Evolutionary conservation across 92 coral and sea anemone genomes (phyloP), one percentile per base, ranked within the genome.

Genomic region (Pocillopora grandis): DNA sequence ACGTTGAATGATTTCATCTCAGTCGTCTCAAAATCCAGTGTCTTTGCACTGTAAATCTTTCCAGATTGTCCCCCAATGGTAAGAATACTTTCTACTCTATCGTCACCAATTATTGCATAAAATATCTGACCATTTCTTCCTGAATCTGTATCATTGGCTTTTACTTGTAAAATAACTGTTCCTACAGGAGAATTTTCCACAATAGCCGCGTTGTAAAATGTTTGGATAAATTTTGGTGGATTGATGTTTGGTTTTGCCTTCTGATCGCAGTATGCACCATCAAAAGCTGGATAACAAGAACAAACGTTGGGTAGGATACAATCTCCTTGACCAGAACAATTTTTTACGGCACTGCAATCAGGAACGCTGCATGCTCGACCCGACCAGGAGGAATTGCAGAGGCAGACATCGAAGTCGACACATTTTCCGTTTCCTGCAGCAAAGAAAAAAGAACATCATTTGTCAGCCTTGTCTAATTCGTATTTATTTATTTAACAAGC

Each of bases 61-160:
- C 94, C 94, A 15, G 90, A 76, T 21, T 31, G 36, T 62, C 88
- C 75, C 70, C 85, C 88, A 37, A 91, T 66, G 27, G 80, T 59
- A 66, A 79, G 66, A 58, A 58, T 61, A 16, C 77, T 65, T 42
- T 76, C 73, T 37, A 55, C 58, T 17, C n/a, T 19, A 20, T 52
- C 74, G 17, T 69, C 62, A 16, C 70, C 80, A 49, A 87, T 12
- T 67, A 80, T 62, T 12, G 78, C 17, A 48, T 92, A 89, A 36
- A 66, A 60, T 8, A 92, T 75, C 60, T 80, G 58, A 17, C 93
- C 95, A 61, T 90, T 92, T 48, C 89, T 80, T 12, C 95, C 95
- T 9, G 61, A 49, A 75, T 92, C 95, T 5, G 92, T 78, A 67
- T 92, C 95, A 37, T 92, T 89, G 18, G 95, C 95, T 13, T 71